Evolutionary conservation across 2,888 invertebrate species (phyloP).

Genomic region (Megalurothrips usitatus): DNA sequence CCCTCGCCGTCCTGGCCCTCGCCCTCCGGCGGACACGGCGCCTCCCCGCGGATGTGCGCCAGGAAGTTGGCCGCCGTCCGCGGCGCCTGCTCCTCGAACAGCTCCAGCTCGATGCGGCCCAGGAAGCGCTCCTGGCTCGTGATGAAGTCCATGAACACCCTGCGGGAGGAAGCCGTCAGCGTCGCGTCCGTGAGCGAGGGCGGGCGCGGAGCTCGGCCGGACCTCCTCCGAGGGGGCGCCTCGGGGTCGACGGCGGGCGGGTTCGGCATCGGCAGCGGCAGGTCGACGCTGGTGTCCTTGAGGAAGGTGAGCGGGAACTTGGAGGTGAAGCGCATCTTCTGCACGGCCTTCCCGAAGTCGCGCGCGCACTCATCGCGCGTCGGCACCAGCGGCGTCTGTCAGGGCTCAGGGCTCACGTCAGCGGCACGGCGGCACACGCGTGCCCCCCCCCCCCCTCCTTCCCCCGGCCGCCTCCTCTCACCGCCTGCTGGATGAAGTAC

Average conservation of each 20-base stretch:
- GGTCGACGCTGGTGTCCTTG: not conserved
- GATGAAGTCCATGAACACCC: slow-evolving; percentile 11
- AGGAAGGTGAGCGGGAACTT: not conserved
- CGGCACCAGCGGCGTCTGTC: not conserved
- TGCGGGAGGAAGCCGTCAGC: not conserved
- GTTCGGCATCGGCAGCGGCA: slow-evolving; percentile 11
- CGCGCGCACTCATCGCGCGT: slow-evolving; percentile 14
- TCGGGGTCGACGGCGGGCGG: slow-evolving; percentile 2
- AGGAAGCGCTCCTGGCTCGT: slow-evolving; percentile 17
- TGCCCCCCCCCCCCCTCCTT: too few species aligned
- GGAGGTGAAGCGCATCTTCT: not conserved
- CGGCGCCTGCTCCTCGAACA: slow-evolving; percentile 17
- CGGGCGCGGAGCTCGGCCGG: not conserved
- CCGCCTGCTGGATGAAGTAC: slow-evolving; percentile 6
- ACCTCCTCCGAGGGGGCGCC: not conserved
- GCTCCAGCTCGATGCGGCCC: slow-evolving; percentile 16
- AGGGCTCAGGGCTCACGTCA: too few species aligned
- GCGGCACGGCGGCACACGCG: too few species aligned
- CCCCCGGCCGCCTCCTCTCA: not conserved
- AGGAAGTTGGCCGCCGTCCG: slow-evolving; percentile 16
- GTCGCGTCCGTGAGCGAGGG: not conserved
- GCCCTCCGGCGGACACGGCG: not conserved
- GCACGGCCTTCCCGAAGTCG: not conserved
- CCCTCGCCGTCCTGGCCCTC: not conserved
- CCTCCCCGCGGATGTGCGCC: slow-evolving; percentile 10